phyloP scores from a whole-genome alignment of 1,140 invertebrate genomes.

The Wasmannia auropunctata region DNA sequence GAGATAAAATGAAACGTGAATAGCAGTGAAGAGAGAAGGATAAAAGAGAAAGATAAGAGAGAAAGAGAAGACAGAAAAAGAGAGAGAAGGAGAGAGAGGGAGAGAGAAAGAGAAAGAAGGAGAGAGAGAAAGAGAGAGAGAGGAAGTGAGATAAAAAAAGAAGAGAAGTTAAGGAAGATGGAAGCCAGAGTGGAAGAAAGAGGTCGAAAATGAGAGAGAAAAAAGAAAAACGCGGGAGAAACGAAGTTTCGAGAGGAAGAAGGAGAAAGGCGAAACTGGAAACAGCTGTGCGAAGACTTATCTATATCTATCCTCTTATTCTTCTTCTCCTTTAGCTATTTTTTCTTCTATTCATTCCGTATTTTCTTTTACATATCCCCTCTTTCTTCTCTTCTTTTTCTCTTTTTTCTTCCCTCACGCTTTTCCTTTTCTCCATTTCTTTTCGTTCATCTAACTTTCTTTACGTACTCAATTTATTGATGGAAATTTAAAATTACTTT shows the following conservation, averaged over 20 bases:
- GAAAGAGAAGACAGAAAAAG: slow-evolving; percentile 43
- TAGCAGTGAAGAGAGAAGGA: slow-evolving; percentile 45
- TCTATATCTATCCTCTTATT: slow-evolving; percentile 58
- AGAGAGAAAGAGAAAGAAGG: neutral
- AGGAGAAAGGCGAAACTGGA: slow-evolving; percentile 38
- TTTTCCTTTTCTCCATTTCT: neutral
- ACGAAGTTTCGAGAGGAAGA: slow-evolving; percentile 34
- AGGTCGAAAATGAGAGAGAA: slow-evolving; percentile 61
- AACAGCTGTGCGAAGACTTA: slow-evolving; percentile 49
- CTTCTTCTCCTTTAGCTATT: slow-evolving; percentile 50
- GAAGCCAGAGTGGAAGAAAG: slow-evolving; percentile 58
- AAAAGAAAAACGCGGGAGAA: slow-evolving; percentile 48
- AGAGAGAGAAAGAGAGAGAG: slow-evolving; percentile 59
- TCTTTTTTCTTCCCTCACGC: slow-evolving; percentile 50
- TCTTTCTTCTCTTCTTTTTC: slow-evolving; percentile 46
- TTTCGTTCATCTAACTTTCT: neutral
- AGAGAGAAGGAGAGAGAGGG: neutral
- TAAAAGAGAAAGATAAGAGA: slow-evolving; percentile 22
- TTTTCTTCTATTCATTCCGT: slow-evolving; percentile 62
- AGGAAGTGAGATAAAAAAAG: slow-evolving; percentile 59
- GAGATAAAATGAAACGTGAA: slow-evolving; percentile 65
- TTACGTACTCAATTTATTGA: neutral
- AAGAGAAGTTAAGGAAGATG: slow-evolving; percentile 44
- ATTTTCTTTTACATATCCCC: slow-evolving; percentile 26
- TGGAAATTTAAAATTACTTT: neutral